Conservation (phyloP, 2,797 vertebrate species). For the Mormyrops boulengeri region DNA sequence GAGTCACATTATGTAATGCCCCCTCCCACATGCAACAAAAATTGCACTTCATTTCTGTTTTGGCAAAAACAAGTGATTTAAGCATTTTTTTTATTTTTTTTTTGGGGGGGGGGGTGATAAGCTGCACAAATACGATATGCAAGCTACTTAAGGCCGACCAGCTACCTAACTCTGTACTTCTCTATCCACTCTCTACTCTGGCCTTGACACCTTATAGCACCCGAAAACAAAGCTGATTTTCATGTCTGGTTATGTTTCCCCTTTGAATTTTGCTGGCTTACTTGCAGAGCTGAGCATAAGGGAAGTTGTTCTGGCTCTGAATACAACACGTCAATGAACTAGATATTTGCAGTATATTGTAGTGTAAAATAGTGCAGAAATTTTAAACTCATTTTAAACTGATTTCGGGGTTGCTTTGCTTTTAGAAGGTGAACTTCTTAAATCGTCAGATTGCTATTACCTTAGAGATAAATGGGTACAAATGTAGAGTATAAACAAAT, state of each 20-base stretch:
- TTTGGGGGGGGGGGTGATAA: not conserved
- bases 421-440: not conserved
- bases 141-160: not conserved
- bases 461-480: not conserved
- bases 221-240: not conserved
- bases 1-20: slow-evolving; percentile 66
- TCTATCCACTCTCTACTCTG: not conserved
- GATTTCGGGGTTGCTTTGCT: not conserved
- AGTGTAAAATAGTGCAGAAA: not conserved
- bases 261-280: not conserved
- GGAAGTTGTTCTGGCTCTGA: not conserved
- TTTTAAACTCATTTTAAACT: not conserved
- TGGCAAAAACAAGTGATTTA: slow-evolving; percentile 2
- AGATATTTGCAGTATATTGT: not conserved
- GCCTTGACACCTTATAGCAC: not conserved
- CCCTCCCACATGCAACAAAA: slow-evolving; percentile 26
- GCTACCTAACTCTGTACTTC: not conserved
- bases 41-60: slow-evolving; percentile 11
- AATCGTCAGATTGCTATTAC: not conserved
- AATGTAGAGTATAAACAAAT: not conserved
- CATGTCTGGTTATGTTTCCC: not conserved
- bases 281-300: not conserved
- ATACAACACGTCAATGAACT: not conserved
- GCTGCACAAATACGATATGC: not conserved
- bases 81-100: not conserved